Conservation (phyloP, 1,140 invertebrate species). For the Drosophila melanica region DNA sequence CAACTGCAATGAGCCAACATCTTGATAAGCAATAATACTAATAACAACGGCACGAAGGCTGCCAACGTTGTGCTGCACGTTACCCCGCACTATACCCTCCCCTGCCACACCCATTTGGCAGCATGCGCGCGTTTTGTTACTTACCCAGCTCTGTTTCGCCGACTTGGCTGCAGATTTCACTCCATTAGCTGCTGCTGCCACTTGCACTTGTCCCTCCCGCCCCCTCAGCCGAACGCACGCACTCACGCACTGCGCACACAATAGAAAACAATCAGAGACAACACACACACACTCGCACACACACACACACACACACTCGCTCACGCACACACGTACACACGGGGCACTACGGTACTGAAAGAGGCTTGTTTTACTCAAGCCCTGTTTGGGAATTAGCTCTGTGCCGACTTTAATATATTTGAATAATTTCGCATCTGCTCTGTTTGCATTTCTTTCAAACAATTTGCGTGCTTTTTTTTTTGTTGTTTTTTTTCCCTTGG, state of each 20-base stretch:
- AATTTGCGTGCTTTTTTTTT: constrained; percentile 20
- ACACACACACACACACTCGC: constrained; percentile 1
- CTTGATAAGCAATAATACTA: constrained; percentile 3
- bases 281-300: constrained; percentile 26
- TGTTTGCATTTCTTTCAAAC: constrained; percentile 19
- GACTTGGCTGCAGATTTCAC: constrained; percentile 27
- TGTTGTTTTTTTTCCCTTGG: constrained; percentile 15
- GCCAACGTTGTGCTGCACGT: neutral
- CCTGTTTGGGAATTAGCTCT: constrained; percentile 25
- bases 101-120: constrained; percentile 18
- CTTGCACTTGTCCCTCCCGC: constrained; percentile 33
- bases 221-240: constrained; percentile 31
- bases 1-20: constrained; percentile 26
- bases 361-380: constrained; percentile 11
- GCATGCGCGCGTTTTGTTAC: constrained; percentile 19
- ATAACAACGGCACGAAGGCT: neutral
- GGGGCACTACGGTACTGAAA: constrained; percentile 12
- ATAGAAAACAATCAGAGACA: constrained; percentile 52
- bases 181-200: constrained; percentile 22
- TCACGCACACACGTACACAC: constrained; percentile 4
- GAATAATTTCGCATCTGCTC: constrained; percentile 22
- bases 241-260: constrained; percentile 43
- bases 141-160: constrained; percentile 32
- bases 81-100: neutral
- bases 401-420: constrained; percentile 22